Evolutionary conservation across 2,113 vertebrate species (phyloP).

Genomic region (Labeo rohita): DNA sequence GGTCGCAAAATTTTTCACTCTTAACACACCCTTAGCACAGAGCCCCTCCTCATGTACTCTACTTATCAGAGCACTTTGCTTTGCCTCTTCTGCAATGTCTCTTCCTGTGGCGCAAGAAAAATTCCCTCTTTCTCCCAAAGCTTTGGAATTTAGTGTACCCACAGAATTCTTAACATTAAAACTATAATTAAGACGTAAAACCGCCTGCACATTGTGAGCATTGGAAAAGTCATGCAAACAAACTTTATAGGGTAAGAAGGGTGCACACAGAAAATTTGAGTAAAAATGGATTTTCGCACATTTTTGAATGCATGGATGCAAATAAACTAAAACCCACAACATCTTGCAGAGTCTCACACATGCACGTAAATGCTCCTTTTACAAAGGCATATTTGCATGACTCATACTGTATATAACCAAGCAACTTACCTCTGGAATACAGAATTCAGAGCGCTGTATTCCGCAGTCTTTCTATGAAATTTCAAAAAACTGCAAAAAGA

Average conservation of each 20-base stretch:
- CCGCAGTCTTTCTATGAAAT: conserved; percentile 58
- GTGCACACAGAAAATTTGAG: neutral
- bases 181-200: neutral
- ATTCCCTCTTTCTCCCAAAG: neutral
- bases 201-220: neutral
- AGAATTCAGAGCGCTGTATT: conserved; percentile 67
- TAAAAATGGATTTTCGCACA: neutral
- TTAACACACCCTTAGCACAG: neutral
- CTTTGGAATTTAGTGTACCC: conserved; percentile 16
- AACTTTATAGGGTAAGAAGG: neutral
- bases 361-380: neutral
- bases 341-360: neutral
- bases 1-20: neutral
- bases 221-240: neutral
- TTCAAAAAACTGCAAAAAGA: conserved; percentile 62
- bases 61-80: conserved; percentile 17
- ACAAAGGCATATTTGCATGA: neutral
- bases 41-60: conserved; percentile 8
- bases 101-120: conserved; percentile 17
- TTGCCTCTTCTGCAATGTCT: conserved; percentile 6
- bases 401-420: neutral
- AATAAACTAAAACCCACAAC: neutral
- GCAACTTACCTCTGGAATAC: conserved; percentile 40
- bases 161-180: neutral
- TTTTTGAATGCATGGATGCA: neutral